phyloP scores from a whole-genome alignment of 2,888 invertebrate genomes.

The Monochamus alternatus region DNA sequence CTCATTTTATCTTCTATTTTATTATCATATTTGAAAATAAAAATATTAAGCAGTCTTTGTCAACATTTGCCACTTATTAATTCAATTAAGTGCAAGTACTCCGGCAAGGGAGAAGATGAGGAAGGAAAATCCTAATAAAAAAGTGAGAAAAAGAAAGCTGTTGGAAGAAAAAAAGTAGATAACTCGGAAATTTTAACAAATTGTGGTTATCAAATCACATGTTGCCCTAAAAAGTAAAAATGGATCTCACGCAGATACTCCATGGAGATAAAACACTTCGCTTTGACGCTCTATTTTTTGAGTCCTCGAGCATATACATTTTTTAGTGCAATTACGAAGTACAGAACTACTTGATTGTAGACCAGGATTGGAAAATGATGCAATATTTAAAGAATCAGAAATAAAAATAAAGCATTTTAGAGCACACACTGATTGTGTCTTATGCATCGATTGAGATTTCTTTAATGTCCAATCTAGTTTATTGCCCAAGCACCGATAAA shows the following conservation, averaged over 20 bases:
- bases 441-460: not conserved
- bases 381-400: not conserved
- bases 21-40: too few species aligned
- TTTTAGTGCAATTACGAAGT: not conserved
- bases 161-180: not conserved
- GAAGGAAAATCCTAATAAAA: not conserved
- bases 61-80: not conserved
- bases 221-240: slow-evolving; percentile 13
- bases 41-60: too few species aligned
- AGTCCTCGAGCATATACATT: slow-evolving; percentile 26
- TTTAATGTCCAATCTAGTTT: not conserved
- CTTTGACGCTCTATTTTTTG: slow-evolving; percentile 32
- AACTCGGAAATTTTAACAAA: slow-evolving; percentile 1
- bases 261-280: slow-evolving; percentile 23
- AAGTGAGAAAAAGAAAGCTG: not conserved
- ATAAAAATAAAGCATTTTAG: not conserved
- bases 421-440: not conserved
- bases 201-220: slow-evolving; percentile 30
- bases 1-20: too few species aligned
- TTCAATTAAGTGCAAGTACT: not conserved
- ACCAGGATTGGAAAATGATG: not conserved
- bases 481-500: not conserved
- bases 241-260: slow-evolving; percentile 23
- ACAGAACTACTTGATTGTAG: not conserved
- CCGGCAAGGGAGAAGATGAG: not conserved